Evolutionary conservation across 2,888 invertebrate species (phyloP), one percentile per base, ranked within the genome.

Genomic region (Lordiphosa andalusiaca): DNA sequence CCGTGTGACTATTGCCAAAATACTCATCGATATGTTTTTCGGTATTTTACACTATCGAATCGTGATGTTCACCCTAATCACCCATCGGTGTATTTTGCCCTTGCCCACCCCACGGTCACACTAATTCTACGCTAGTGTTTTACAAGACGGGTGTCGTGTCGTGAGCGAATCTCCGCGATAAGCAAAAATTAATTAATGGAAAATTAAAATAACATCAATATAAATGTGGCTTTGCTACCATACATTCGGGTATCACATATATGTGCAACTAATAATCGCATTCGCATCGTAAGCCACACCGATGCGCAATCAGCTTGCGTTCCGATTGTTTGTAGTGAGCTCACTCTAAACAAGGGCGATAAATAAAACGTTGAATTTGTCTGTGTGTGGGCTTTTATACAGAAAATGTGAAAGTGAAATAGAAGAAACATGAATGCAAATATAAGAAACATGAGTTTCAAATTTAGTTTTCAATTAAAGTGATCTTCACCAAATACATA

Each of bases 281-380:
- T 13, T n/a, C 30, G 37, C 6, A 9, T 6, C 13, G 13, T n/a
- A 42, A 7, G n/a, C 10, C n/a, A 25, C 35, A 49, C 49, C 16
- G 33, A 65, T 65, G 64, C 63, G 64, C 64, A 65, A 58, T 40
- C 39, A 39, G 64, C 63, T 64, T 35, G 38, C 35, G 39, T 35
- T 36, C 30, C 39, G 25, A 25, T 53, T 23, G 49, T 25, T 35
- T 19, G 47, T 19, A 33, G 42, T 52, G 63, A 57, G 63, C 57
- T 64, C 64, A 62, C 48, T 64, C 36, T 39, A n/a, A 57, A 61
- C 51, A 57, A 58, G 57, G 52, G 63, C 64, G 6, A 23, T 25
- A 58, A 64, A 64, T 44, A 36, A 61, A 25, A 60, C 48, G 56
- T 25, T 41, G 23, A 12, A 30, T 55, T 58, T 44, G 37, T 37